These are phyloP conservation scores for Trachelus iudaicus DNA, from an alignment of 2,888 invertebrate species.

Conservation along the genomic window DNA sequence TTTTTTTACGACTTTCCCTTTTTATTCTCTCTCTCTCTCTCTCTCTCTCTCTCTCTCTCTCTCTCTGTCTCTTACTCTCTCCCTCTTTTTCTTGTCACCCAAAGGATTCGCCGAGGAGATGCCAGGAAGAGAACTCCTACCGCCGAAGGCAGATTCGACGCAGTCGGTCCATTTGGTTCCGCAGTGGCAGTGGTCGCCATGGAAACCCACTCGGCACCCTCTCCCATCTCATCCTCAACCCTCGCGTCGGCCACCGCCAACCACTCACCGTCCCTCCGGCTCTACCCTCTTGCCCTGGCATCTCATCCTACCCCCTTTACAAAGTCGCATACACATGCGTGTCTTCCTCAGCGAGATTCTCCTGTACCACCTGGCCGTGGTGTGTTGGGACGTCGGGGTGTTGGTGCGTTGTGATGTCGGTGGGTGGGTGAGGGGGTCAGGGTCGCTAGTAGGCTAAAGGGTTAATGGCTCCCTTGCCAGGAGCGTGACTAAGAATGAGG, in stretches of 20 bases:
- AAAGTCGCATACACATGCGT: background rate
- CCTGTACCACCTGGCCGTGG: background rate
- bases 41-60: slow-evolving; percentile 17
- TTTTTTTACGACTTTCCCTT: slow-evolving; percentile 15
- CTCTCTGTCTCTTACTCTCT: slow-evolving; percentile 14
- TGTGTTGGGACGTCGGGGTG: no score
- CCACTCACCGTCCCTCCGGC: slow-evolving; percentile 12
- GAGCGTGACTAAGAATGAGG: slow-evolving; percentile 31
- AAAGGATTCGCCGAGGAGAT: background rate
- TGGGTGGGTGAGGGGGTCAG: slow-evolving; percentile 22
- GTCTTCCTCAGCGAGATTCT: slow-evolving; percentile 11
- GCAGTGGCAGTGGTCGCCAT: slow-evolving; percentile 39
- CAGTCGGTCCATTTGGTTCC: slow-evolving; percentile 48
- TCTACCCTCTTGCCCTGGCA: slow-evolving; percentile 23
- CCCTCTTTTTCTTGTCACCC: slow-evolving; percentile 20
- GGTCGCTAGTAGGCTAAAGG: slow-evolving; percentile 39
- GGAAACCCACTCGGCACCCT: slow-evolving; percentile 48
- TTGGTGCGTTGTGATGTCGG: no score
- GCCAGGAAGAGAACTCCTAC: slow-evolving; percentile 26
- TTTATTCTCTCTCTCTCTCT: slow-evolving; percentile 13
- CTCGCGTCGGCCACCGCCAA: slow-evolving; percentile 27
- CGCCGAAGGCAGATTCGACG: slow-evolving; percentile 9
- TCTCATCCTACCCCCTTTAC: slow-evolving; percentile 16
- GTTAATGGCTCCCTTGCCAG: slow-evolving; percentile 34
- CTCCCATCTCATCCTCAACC: slow-evolving; percentile 27